Conservation (phyloP, 2,113 vertebrate genomes). For the Carollia perspicillata region DNA sequence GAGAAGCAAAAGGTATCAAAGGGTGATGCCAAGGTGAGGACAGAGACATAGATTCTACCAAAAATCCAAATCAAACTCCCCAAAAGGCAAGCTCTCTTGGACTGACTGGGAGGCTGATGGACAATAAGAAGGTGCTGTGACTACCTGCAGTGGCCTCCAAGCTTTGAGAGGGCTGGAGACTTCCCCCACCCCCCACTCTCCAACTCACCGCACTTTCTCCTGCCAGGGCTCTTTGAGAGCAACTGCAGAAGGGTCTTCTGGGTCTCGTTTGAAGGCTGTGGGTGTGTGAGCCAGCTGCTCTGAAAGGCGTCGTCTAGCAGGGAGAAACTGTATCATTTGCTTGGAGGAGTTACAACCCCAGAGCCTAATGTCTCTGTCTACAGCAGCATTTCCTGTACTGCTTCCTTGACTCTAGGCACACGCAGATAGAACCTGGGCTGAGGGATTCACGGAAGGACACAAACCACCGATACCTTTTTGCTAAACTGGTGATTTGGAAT, state of each 20-base stretch:
- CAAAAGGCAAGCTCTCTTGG: not conserved
- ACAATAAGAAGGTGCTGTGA: not conserved
- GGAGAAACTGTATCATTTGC: not conserved
- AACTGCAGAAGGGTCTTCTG: constrained; percentile 96
- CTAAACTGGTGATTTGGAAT: not conserved
- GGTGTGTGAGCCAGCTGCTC: constrained; percentile 96
- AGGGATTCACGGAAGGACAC: not conserved
- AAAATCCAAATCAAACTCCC: not conserved
- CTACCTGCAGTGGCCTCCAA: accelerated
- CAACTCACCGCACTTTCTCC: constrained; percentile 93
- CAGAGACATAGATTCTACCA: not conserved
- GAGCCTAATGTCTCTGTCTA: not conserved
- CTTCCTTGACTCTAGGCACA: not conserved
- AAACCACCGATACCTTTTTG: not conserved
- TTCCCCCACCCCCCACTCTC: not conserved
- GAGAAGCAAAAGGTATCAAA: not conserved
- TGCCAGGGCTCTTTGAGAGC: constrained; percentile 98
- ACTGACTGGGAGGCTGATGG: not conserved
- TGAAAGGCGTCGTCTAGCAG: constrained; percentile 90
- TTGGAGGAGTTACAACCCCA: not conserved
- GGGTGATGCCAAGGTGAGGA: not conserved
- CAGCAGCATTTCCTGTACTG: not conserved
- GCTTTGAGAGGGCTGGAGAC: not conserved
- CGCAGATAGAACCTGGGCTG: not conserved
- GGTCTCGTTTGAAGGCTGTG: constrained; percentile 92